Conservation (phyloP, 2,797 vertebrate species). For the Capromys pilorides region DNA sequence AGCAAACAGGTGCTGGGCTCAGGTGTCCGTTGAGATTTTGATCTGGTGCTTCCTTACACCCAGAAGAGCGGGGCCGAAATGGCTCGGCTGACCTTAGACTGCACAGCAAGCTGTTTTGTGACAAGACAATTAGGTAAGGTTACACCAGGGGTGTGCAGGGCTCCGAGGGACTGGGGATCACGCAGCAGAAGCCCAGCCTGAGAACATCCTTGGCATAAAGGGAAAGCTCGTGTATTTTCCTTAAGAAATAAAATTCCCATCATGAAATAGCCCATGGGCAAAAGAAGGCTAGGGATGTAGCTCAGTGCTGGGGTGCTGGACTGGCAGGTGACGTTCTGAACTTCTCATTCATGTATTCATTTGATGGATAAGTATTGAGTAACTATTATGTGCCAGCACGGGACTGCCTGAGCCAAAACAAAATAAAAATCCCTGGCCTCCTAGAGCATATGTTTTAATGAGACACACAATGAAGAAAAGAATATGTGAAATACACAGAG, state of each 20-base stretch:
- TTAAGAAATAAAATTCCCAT: not conserved
- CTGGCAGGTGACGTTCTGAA: not conserved
- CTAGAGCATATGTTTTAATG: not conserved
- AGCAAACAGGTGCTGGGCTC: constrained; percentile 61
- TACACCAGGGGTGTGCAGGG: constrained; percentile 56
- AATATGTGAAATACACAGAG: not conserved
- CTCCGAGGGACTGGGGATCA: constrained; percentile 25
- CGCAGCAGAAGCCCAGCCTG: not conserved
- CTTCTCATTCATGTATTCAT: not conserved
- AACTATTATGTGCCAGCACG: not conserved
- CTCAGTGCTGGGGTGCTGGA: not conserved
- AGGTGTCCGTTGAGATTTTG: constrained; percentile 66
- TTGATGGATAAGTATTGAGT: not conserved
- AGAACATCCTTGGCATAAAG: not conserved
- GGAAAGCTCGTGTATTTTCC: not conserved
- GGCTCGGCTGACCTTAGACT: constrained; percentile 69
- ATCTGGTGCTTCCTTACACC: constrained; percentile 76
- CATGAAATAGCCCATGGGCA: not conserved
- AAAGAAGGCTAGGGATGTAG: not conserved
- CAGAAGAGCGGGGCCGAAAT: constrained; percentile 69
- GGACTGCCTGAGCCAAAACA: not conserved
- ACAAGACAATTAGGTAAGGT: constrained; percentile 77
- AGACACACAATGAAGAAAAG: not conserved
- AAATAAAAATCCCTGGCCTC: constrained; percentile 12
- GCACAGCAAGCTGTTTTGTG: constrained; percentile 68